Conservation (phyloP, 1,140 invertebrate species). For the Cryptotermes secundus region DNA sequence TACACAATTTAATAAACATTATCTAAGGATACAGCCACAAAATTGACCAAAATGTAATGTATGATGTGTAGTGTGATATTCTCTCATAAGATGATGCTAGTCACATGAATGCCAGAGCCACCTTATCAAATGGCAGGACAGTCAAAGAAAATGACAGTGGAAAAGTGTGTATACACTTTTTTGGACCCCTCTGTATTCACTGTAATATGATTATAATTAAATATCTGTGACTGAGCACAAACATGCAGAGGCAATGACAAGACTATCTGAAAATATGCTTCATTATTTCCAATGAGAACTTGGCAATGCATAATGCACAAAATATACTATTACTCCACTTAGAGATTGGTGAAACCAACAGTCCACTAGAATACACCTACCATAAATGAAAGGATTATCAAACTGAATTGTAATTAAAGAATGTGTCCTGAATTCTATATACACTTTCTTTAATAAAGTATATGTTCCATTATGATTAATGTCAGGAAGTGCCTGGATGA, state of each 20-base stretch:
- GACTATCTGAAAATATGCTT: background rate
- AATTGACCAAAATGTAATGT: too few species aligned
- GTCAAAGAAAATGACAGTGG: too few species aligned
- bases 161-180: too few species aligned
- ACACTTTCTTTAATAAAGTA: background rate
- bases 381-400: background rate
- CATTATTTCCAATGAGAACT: background rate
- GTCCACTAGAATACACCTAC: background rate
- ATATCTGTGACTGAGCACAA: background rate
- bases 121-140: too few species aligned
- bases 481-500: background rate
- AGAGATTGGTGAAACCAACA: background rate
- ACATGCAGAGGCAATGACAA: background rate
- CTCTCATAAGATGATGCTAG: too few species aligned
- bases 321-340: background rate
- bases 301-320: background rate
- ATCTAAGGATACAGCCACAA: too few species aligned
- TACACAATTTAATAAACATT: too few species aligned
- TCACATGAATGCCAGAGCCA: too few species aligned
- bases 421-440: background rate
- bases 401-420: background rate
- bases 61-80: too few species aligned
- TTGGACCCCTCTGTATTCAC: too few species aligned
- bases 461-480: background rate
- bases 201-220: background rate